A percentile compares a stretch with the other conserved stretches of the same genome.
Conservation (phyloP, 2,888 invertebrate genomes). For the Bellardia bayeri region DNA sequence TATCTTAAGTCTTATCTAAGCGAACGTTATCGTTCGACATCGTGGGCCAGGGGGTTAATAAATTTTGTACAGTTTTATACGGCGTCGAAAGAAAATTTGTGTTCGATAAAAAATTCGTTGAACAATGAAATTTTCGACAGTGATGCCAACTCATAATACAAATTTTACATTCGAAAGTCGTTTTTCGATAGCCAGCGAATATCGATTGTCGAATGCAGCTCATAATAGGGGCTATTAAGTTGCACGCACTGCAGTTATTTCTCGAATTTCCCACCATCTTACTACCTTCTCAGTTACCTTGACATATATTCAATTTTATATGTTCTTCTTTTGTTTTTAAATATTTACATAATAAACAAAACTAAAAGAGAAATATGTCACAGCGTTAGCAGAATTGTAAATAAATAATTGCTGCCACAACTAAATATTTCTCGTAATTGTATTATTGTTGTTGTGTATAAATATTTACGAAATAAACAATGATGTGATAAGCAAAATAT, state of each 20-base stretch:
- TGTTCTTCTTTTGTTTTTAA: slow-evolving; percentile 29
- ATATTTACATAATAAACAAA: slow-evolving; percentile 49
- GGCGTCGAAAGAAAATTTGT: no score
- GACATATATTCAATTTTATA: slow-evolving; percentile 51
- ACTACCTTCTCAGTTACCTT: slow-evolving; percentile 58
- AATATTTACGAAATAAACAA: slow-evolving; percentile 29
- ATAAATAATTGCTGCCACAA: slow-evolving; percentile 56
- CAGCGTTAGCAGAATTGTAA: slow-evolving; percentile 59
- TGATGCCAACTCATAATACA: no score
- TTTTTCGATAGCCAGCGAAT: no score
- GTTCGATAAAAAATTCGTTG: no score
- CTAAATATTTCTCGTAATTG: slow-evolving; percentile 8
- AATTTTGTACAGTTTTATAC: no score
- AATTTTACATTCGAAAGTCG: no score
- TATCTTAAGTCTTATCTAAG: no score
- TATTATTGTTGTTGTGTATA: neutral
- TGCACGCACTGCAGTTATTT: neutral
- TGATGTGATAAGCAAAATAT: slow-evolving; percentile 58
- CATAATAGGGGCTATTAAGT: neutral
- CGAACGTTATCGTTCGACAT: no score
- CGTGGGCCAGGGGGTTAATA: no score
- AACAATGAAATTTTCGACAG: no score
- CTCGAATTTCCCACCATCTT: slow-evolving; percentile 36
- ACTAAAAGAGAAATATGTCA: slow-evolving; percentile 53
- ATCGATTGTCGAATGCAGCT: no score